Percentiles rank a stretch among this genome's conserved stretches.
phyloP scores from a whole-genome alignment of 2,113 vertebrate species.

The Antigone vipio region DNA sequence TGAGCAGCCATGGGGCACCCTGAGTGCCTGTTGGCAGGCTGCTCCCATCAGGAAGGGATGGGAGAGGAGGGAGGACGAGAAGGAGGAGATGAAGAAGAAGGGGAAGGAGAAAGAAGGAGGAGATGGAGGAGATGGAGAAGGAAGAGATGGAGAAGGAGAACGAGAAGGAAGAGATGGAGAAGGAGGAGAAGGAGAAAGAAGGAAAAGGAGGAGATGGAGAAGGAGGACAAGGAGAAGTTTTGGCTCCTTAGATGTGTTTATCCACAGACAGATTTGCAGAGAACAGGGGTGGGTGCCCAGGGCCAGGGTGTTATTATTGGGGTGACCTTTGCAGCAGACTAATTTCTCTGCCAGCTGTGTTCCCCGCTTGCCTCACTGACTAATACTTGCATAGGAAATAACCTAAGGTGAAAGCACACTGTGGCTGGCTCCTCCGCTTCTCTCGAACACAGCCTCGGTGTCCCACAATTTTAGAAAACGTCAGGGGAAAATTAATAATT shows the following conservation, averaged over 20 bases:
- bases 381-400: not conserved
- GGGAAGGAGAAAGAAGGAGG: no score
- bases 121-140: no score
- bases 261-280: not conserved
- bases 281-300: not conserved
- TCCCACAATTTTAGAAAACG: not conserved
- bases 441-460: not conserved
- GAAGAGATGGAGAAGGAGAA: not conserved
- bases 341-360: not conserved
- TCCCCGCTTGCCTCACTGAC: not conserved
- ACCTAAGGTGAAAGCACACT: not conserved
- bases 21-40: not conserved
- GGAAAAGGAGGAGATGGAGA: no score
- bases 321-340: not conserved
- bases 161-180: not conserved
- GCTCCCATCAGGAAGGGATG: not conserved
- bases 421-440: not conserved
- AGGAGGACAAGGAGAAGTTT: not conserved
- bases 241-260: not conserved
- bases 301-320: not conserved
- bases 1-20: not conserved
- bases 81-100: not conserved
- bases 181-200: not conserved
- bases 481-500: conserved; percentile 9
- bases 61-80: not conserved